phyloP scores from a whole-genome alignment of 2,797 vertebrate species.

The Lithobates sylvaticus region DNA sequence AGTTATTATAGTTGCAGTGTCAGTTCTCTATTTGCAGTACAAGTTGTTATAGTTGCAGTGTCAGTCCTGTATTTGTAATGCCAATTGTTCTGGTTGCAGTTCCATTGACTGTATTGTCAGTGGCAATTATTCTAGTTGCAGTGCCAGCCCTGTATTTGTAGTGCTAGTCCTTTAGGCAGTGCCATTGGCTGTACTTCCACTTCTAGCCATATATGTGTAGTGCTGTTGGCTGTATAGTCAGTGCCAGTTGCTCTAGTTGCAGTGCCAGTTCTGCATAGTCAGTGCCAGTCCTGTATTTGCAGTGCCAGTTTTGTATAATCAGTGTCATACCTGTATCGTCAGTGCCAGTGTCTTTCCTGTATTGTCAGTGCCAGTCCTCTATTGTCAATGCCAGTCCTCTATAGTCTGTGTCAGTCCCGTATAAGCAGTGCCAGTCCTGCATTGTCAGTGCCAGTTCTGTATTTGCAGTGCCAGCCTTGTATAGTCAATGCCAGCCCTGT shows the following conservation, averaged over 20 bases:
- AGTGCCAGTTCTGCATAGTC: not conserved
- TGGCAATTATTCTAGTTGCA: not conserved
- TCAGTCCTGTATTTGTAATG: not conserved
- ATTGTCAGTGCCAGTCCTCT: slow-evolving; percentile 15
- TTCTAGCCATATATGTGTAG: slow-evolving; percentile 25
- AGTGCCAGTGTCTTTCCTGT: not conserved
- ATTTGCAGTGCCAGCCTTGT: slow-evolving; percentile 30
- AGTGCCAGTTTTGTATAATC: not conserved
- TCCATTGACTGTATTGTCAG: too few relatives aligned
- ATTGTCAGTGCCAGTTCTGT: not conserved
- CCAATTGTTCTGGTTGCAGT: too few relatives aligned
- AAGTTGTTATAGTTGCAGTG: not conserved
- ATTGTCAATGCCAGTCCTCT: not conserved
- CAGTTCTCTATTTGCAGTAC: not conserved
- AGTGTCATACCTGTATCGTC: not conserved
- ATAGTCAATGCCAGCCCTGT: slow-evolving; percentile 82
- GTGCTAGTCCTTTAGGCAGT: not conserved
- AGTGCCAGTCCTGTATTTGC: not conserved
- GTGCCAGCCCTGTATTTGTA: not conserved
- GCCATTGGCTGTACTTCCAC: too few relatives aligned
- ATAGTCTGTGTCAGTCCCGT: too few relatives aligned
- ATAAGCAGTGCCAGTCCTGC: too few relatives aligned
- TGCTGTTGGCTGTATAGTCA: slow-evolving; percentile 68
- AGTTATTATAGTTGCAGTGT: not conserved
- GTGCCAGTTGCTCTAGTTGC: not conserved